Evolutionary conservation across 2,888 invertebrate species (phyloP).

Genomic region (Rhynchonema sp.): DNA sequence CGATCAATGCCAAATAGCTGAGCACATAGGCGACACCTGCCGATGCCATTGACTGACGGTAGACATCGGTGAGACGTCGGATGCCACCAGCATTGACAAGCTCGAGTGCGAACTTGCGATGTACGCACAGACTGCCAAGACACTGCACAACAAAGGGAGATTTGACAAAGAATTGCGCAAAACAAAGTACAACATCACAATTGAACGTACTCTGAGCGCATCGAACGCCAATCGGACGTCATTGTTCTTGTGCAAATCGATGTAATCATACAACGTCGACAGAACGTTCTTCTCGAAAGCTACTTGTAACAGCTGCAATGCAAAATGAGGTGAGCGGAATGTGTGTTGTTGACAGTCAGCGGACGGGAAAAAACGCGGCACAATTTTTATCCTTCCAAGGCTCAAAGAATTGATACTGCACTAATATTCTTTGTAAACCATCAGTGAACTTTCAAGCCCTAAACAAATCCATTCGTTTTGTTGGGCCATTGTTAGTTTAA

Average conservation of each 20-base stretch:
- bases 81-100: conserved; percentile 74
- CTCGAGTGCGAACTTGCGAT: conserved; percentile 85
- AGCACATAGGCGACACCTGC: conserved; percentile 56
- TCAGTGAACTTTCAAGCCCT: no score
- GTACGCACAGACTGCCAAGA: not conserved
- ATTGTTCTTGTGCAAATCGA: conserved; percentile 63
- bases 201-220: conserved; percentile 45
- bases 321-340: not conserved
- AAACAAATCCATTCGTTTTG: no score
- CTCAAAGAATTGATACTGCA: no score
- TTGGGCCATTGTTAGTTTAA: no score
- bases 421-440: no score
- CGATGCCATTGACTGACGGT: not conserved
- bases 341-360: not conserved
- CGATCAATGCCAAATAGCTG: conserved; percentile 86
- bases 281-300: conserved; percentile 72
- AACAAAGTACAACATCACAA: conserved; percentile 7
- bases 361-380: no score
- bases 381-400: no score
- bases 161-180: not conserved
- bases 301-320: conserved; percentile 55
- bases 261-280: conserved; percentile 67
- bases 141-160: conserved; percentile 36
- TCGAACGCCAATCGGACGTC: conserved; percentile 88
- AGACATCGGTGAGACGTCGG: conserved; percentile 63